Evolutionary conservation across 1,140 invertebrate species (phyloP).

Genomic region (Holcopasites calliopsidis): DNA sequence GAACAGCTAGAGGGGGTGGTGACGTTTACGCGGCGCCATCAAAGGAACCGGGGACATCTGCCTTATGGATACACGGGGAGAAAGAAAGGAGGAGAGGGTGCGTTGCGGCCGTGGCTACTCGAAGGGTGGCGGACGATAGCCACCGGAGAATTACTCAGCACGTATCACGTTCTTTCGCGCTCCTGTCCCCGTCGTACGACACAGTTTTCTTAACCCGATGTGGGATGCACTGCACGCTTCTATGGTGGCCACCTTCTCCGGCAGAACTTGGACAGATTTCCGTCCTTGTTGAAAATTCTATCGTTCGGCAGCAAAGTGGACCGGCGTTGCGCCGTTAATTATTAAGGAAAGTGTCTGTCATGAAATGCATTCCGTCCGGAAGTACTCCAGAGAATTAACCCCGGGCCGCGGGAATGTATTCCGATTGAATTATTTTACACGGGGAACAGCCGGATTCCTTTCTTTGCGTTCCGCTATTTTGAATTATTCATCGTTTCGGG

Average conservation of each 20-base stretch:
- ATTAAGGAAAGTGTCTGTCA: neutral
- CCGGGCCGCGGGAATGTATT: neutral
- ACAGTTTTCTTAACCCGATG: neutral
- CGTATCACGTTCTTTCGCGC: too few species aligned
- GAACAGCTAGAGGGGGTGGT: conserved; percentile 7
- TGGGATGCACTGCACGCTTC: too few species aligned
- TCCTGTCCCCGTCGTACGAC: neutral
- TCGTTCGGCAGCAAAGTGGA: too few species aligned
- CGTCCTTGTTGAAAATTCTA: too few species aligned
- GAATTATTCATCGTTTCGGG: conserved; percentile 26
- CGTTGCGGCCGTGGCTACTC: neutral
- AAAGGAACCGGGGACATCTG: conserved; percentile 29
- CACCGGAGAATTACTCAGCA: too few species aligned
- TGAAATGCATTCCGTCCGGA: neutral
- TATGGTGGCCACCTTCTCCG: too few species aligned
- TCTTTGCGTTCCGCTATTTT: conserved; percentile 19
- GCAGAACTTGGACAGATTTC: too few species aligned
- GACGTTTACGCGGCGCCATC: conserved; percentile 40
- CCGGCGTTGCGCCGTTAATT: too few species aligned
- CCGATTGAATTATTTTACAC: conserved; percentile 36
- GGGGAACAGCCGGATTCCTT: neutral
- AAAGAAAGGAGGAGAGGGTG: too few species aligned
- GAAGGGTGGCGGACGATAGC: conserved; percentile 7
- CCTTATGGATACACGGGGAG: conserved; percentile 7
- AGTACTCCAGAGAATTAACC: conserved; percentile 17